Evolutionary conservation across 2,797 vertebrate species (phyloP), one percentile per base, ranked within the genome.

Genomic region (Enteromius unitaeniatus): DNA sequence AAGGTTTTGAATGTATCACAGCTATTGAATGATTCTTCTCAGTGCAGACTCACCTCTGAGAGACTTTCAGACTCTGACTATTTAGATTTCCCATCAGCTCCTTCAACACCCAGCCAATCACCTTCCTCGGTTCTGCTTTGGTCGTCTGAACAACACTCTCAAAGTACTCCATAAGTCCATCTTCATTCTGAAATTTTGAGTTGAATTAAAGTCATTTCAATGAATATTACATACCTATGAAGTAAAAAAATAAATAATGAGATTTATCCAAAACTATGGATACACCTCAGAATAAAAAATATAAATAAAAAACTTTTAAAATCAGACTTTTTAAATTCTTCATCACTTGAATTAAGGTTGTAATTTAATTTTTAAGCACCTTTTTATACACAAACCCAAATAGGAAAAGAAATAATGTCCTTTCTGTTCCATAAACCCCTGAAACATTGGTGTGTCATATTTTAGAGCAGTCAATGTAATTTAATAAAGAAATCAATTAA

Each of bases 91-190:
- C 94, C 88, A 98, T 89, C n/a, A 99, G 91, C 87, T 95, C 95
- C 0, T 97, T 97, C 13, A 96, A 94, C 92, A 99, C 93, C 98
- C 98, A 99, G 91, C 95, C 96, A 68, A 98, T 96, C 91, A 97
- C 97, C 87, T 96, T 99, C 91, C 94, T 96, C 2, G 97, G 96
- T 88, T 96, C 95, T 92, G 92, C 95, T 80, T 90, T 95, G 40
- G 96, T 97, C 80, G 90, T 90, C 90, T 92, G 95, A 74, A 97
- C 88, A 86, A 99, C 96, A 1, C 87, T 90, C 90, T 98, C 96
- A 89, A 98, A 99, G 92, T 96, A 99, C 47, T 98, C 96, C 89
- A 95, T 87, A 88, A 99, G 94, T 78, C 97, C 97, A 0, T 97
- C 97, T 93, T 99, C 97, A 77, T 95, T 98, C 98, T 99, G 92